Evolutionary conservation across 2,113 vertebrate genomes (phyloP), one percentile per base, ranked within the genome.

Genomic region (Melospiza melodia): DNA sequence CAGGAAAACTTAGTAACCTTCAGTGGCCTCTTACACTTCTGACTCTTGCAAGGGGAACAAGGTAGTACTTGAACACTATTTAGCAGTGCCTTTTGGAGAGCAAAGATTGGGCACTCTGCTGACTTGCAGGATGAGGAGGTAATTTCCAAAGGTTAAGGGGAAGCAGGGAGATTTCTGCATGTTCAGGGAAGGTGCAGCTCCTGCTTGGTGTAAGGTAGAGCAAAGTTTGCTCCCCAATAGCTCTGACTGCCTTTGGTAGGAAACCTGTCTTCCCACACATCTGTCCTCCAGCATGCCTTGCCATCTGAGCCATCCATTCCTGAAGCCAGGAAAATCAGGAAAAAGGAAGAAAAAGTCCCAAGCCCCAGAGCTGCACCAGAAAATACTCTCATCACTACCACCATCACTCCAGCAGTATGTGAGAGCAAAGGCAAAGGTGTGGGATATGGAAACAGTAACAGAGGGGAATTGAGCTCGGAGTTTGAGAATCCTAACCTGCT

Each of bases 261-360:
- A 93, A 84, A 94, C 33, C 57, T 67, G 48, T 92, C 39, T 92
- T 94, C 54, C 43, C 20, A 0, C 2, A 3, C 31, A 68, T 88
- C 57, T 88, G 82, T 74, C 44, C 23, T 44, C 48, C 61, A 66
- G 68, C 51, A 80, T 0, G 4, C 81, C 41, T 65, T 18, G 28
- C 76, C 65, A 84, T 93, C 90, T 78, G 73, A 93, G 41, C n/a
- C 61, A 86, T 41, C 44, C 73, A 49, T 90, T 84, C 84, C 65
- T 78, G 62, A 80, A 86, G 79, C 85, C 93, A 90, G 80, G 58
- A 94, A 91, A 91, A 94, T 66, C n/a, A 93, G 43, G 49, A 61
- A 90, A 83, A 79, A 69, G 71, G 59, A 87, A 75, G 11, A 4
- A 41, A 72, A 73, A 55, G 33, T 5, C 9, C 10, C 28, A 25